Base-by-base conservation (phyloP, 2,797 vertebrate species). In the Brachyalestes nurse region DNA sequence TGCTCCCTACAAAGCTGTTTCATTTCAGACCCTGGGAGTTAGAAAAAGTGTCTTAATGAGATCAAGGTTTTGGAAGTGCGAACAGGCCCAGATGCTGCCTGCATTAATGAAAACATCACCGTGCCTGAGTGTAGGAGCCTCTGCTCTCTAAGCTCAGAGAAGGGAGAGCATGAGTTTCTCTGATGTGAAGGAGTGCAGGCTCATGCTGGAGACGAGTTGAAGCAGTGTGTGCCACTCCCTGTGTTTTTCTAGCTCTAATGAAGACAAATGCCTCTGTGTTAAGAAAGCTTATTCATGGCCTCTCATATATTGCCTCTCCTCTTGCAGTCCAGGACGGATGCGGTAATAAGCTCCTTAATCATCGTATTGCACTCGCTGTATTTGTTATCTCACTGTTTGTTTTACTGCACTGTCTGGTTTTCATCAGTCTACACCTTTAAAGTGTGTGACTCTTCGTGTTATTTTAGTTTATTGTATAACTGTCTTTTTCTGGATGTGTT, bases 331-430 rank as follows among this genome's bases (percentile, higher is more conserved):
- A 85, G 83, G 85, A 87, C 79, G 82, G 82, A 88, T 82, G 85
- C n/a, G 83, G 87, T 90, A 88, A 90, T 88, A 72, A 84, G 86
- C 69, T 76, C 78, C 84, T 86, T 86, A 81, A 87, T 88, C 78
- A 75, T 65, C 38, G 72, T 72, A 19, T 77, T 64, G 38, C 13
- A 79, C 58, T 80, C 47, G 61, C 64, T 16, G 13, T 78, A 51
- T 21, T 45, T 72, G 17, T 12, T 23, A 17, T 49, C 58, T 65
- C 40, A 49, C 40, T 77, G 45, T 34, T 79, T 16, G 25, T 76
- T 49, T 81, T 40, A 62, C 60, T 76, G 72, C 62, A 70, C 14
- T 51, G 23, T 28, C 25, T 13, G 38, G 72, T 38, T 21, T 81
- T 23, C 16, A n/a, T 66, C 21, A 17, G 23, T 14, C 28, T 58